A percentile compares a stretch with the other conserved stretches of the same genome.
These are phyloP conservation scores for Lithophane semibrunnea DNA, from an alignment of 2,888 invertebrate species.

Conservation along the genomic window DNA sequence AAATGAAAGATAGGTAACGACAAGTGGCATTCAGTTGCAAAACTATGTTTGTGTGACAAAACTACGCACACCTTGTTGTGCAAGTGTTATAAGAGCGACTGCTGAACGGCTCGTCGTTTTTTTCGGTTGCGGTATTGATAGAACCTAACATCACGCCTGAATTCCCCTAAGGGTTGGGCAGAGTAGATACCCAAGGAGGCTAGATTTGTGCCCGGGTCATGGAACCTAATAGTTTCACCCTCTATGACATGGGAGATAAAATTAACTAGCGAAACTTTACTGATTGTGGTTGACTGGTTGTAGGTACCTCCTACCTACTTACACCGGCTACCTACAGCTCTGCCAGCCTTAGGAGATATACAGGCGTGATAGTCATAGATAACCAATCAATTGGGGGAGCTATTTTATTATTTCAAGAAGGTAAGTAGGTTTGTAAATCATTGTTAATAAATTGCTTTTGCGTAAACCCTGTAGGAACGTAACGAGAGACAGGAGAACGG, in stretches of 20 bases:
- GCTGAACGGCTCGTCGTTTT: not conserved
- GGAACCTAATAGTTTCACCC: too few species aligned
- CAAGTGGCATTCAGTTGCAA: not conserved
- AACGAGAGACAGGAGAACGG: slow-evolving; percentile 53
- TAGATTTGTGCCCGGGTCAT: too few species aligned
- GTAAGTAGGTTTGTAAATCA: slow-evolving; percentile 30
- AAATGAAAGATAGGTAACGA: too few species aligned
- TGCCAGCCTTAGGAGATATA: too few species aligned
- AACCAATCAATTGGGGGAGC: not conserved
- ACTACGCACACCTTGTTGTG: not conserved
- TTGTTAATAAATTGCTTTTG: slow-evolving; percentile 35
- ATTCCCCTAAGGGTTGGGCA: not conserved
- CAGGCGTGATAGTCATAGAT: not conserved
- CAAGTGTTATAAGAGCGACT: not conserved
- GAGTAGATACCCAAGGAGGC: not conserved
- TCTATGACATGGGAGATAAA: too few species aligned
- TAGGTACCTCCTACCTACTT: too few species aligned
- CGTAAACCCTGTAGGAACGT: slow-evolving; percentile 43
- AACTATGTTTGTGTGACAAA: not conserved
- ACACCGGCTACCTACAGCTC: too few species aligned
- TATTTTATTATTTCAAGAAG: slow-evolving; percentile 9
- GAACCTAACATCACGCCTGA: not conserved
- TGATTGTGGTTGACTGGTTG: too few species aligned
- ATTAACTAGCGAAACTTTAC: too few species aligned
- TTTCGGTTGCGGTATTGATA: not conserved